Percentiles rank a stretch among this genome's conserved stretches.
These are phyloP conservation scores for Drosophila nikananu DNA, from an alignment of 1,140 invertebrate genomes.

Conservation along the genomic window DNA sequence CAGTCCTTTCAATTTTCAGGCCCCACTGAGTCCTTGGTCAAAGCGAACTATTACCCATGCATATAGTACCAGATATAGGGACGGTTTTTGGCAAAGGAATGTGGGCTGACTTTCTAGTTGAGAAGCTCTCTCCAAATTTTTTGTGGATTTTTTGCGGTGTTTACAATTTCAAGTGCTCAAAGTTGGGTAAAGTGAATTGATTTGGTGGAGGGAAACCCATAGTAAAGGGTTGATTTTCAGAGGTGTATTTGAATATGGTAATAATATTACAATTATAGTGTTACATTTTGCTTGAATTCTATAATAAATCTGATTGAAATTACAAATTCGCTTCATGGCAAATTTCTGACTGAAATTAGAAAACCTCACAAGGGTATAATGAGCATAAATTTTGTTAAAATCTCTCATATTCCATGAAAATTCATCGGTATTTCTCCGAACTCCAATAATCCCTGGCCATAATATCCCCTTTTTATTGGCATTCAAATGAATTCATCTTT, in stretches of 20 bases:
- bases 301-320: too few species aligned
- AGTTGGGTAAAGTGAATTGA: background rate
- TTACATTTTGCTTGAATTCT: too few species aligned
- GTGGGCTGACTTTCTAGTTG: conserved; percentile 22
- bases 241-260: too few species aligned
- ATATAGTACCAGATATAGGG: background rate
- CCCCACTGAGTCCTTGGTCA: conserved; percentile 33
- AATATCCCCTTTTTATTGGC: conserved; percentile 8
- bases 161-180: background rate
- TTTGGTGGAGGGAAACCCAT: background rate
- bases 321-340: too few species aligned
- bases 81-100: conserved; percentile 11
- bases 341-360: too few species aligned
- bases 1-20: conserved; percentile 33
- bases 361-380: too few species aligned
- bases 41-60: conserved; percentile 10
- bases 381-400: background rate
- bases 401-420: background rate
- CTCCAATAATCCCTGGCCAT: background rate
- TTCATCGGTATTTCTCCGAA: background rate
- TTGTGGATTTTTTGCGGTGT: background rate
- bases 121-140: too few species aligned
- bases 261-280: too few species aligned
- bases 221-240: too few species aligned
- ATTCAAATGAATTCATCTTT: background rate